Evolutionary conservation across 92 coral and sea anemone genomes (phyloP), one percentile per base, ranked within the genome.

Genomic region (Siderastrea radians): DNA sequence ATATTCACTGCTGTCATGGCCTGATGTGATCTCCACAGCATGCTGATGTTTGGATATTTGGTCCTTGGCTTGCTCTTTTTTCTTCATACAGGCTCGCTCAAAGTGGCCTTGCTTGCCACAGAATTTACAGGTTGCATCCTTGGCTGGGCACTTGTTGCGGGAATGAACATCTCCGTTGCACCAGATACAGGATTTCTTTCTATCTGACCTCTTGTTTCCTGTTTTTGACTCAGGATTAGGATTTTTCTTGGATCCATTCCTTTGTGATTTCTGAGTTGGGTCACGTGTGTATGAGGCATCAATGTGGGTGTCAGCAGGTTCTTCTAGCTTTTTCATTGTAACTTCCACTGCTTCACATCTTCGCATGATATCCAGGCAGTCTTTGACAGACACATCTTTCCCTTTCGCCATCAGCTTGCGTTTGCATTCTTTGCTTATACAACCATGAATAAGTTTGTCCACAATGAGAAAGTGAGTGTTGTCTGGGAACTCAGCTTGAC

Each of bases 71-170:
- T 50, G 46, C n/a, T 51, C 50, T 64, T 62, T 62, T 85, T 68
- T 92, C 49, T 68, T 65, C 58, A 89, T 86, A 60, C 95, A 93
- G 14, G 91, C 93, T 60, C 89, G 89, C 57, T 87, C 92, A 91
- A 83, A 87, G 81, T 82, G 92, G 46, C 92, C 94, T 78, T 92
- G 90, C 17, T 88, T 91, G 50, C 87, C 80, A 74, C 94, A 92
- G 72, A 88, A 92, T 44, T 81, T 79, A 72, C 94, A 88, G 13
- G 87, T 84, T 80, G 90, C 66, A 72, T 47, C 81, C 60, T 86
- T 92, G 81, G 95, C 95, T 17, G 93, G 95, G 38, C 38, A 26
- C 38, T 26, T 26, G 38, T 26, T 26, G 38, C 38, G 38, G 38
- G 38, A 26, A 26, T 89, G 88, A 49, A 68, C 64, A 78, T 92